Conservation (phyloP, 2,888 invertebrate genomes). For the Apomyelois bistriatella region DNA sequence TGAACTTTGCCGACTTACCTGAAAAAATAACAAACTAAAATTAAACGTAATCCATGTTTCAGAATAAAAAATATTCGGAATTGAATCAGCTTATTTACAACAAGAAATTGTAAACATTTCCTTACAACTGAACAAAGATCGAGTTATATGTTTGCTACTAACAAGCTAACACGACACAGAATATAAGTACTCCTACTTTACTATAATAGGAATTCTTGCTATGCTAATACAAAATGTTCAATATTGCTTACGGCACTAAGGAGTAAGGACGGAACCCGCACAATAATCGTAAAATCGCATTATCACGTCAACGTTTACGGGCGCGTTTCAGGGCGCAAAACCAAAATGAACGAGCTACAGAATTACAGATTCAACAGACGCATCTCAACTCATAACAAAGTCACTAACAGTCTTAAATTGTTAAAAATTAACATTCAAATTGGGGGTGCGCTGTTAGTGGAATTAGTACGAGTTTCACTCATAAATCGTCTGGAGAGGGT, state of each 20-base stretch:
- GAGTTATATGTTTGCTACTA: too few relatives aligned
- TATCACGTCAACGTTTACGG: slow-evolving; percentile 42
- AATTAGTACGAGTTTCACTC: slow-evolving; percentile 71
- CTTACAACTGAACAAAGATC: too few relatives aligned
- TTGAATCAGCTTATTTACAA: slow-evolving; percentile 5
- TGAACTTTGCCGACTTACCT: slow-evolving; percentile 34
- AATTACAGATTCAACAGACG: slow-evolving; percentile 52
- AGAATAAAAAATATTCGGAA: slow-evolving; percentile 14
- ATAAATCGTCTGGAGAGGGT: slow-evolving; percentile 75
- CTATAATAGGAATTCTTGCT: slow-evolving; percentile 18
- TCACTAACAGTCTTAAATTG: slow-evolving; percentile 70
- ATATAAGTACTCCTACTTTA: background rate
- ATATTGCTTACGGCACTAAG: slow-evolving; percentile 26
- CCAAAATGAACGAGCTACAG: slow-evolving; percentile 44
- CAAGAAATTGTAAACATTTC: background rate
- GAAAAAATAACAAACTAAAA: slow-evolving; percentile 37
- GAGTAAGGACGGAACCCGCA: slow-evolving; percentile 17
- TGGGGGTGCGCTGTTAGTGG: slow-evolving; percentile 72
- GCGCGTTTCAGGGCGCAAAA: slow-evolving; percentile 44
- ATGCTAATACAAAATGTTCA: slow-evolving; percentile 34
- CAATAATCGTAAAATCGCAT: slow-evolving; percentile 48
- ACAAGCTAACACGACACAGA: slow-evolving; percentile 11
- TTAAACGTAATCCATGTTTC: slow-evolving; percentile 36
- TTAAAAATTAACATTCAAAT: slow-evolving; percentile 79
- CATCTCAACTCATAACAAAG: slow-evolving; percentile 58